A percentile compares a stretch with the other conserved stretches of the same genome.
phyloP scores from a whole-genome alignment of 2,888 invertebrate genomes.

The Psylliodes chrysocephalus region DNA sequence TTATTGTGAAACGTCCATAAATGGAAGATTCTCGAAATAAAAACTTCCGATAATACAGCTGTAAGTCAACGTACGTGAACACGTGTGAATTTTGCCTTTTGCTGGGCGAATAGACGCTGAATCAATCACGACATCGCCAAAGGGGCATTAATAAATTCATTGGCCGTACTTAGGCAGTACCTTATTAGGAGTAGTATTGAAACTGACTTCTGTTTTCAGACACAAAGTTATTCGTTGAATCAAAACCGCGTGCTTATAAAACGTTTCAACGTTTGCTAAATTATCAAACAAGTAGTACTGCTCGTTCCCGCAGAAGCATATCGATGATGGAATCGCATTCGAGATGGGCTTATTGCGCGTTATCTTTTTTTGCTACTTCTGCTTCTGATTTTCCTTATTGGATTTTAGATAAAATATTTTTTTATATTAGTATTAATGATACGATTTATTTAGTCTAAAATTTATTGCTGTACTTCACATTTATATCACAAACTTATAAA shows the following conservation, averaged over 20 bases:
- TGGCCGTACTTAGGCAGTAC: conserved; percentile 43
- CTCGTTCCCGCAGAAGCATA: conserved; percentile 20
- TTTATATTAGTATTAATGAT: no score
- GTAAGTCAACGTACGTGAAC: conserved; percentile 25
- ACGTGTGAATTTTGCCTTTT: conserved; percentile 34
- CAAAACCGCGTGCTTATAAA: conserved; percentile 44
- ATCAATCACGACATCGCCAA: conserved; percentile 37
- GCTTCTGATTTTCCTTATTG: no score
- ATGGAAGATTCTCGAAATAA: neutral
- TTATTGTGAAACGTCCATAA: neutral
- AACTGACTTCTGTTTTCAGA: conserved; percentile 36
- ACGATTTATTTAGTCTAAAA: no score
- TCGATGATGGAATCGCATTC: conserved; percentile 7
- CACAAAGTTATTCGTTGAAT: conserved; percentile 43
- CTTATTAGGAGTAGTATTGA: conserved; percentile 48
- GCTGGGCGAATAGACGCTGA: conserved; percentile 33
- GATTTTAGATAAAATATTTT: no score
- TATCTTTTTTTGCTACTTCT: no score
- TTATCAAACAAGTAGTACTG: conserved; percentile 36
- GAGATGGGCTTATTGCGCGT: neutral
- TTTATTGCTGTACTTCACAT: no score
- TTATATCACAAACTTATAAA: no score
- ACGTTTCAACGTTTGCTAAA: conserved; percentile 38
- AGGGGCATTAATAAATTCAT: conserved; percentile 42
- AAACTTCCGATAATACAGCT: conserved; percentile 14